phyloP scores from a whole-genome alignment of 2,113 vertebrate genomes.

The Pedetes capensis region DNA sequence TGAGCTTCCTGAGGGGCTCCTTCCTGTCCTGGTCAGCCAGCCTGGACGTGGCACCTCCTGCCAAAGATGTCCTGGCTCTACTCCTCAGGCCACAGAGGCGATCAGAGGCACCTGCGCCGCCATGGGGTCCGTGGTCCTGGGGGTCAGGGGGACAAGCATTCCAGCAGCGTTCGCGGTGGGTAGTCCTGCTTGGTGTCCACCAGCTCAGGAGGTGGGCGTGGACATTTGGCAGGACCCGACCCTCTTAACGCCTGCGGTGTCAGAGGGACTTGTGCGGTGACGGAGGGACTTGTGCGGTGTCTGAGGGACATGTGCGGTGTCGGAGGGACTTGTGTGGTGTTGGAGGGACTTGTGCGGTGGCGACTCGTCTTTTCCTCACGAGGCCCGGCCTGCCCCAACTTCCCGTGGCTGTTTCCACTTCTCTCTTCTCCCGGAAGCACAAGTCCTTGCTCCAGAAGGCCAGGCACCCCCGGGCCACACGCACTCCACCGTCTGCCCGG shows the following conservation, averaged over 20 bases:
- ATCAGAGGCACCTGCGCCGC: neutral
- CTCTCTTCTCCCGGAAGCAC: neutral
- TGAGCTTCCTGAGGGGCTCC: neutral
- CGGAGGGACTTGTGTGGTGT: rapidly evolving
- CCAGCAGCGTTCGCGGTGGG: rapidly evolving
- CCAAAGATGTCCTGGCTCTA: neutral
- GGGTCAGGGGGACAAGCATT: neutral
- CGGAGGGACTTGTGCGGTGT: rapidly evolving
- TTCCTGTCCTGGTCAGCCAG: neutral
- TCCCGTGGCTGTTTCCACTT: neutral
- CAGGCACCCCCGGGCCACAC: rapidly evolving
- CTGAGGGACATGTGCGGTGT: rapidly evolving
- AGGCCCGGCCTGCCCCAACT: neutral
- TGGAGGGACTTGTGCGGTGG: too few species aligned
- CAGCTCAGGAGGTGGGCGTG: neutral
- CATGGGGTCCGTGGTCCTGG: too few species aligned
- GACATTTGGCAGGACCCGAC: rapidly evolving
- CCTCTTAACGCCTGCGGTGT: rapidly evolving
- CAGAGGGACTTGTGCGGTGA: rapidly evolving
- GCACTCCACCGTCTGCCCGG: neutral
- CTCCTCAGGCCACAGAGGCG: neutral
- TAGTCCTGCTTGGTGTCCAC: rapidly evolving
- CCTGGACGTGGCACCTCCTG: neutral
- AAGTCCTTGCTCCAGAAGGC: neutral
- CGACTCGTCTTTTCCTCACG: rapidly evolving